Conservation (phyloP, 2,797 vertebrate genomes). For the Coregonus suidteri region DNA sequence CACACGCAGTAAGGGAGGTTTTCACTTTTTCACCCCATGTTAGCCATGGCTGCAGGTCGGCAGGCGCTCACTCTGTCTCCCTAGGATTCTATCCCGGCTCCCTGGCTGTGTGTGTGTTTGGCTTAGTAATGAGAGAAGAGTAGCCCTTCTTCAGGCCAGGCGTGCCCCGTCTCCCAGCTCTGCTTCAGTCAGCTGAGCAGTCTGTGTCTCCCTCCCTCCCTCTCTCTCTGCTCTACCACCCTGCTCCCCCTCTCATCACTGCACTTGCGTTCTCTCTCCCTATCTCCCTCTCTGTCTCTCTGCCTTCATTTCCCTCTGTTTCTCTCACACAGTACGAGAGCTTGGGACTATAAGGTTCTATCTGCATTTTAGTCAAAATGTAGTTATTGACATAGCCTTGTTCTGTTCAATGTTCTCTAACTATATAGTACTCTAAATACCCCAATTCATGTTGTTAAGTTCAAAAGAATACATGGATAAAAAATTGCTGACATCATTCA, state of each 20-base stretch:
- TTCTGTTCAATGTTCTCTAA: too few relatives aligned
- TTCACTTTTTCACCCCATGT: constrained; percentile 67
- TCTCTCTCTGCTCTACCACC: constrained; percentile 12
- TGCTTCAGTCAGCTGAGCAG: constrained; percentile 38
- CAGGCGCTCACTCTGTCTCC: constrained; percentile 28
- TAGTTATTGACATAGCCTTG: too few relatives aligned
- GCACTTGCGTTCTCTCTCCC: constrained; percentile 13
- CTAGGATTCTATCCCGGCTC: constrained; percentile 40
- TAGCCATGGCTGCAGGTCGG: constrained; percentile 70
- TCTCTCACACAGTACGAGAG: neutral
- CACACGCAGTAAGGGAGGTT: constrained; percentile 5
- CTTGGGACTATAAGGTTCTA: too few relatives aligned
- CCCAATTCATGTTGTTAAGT: too few relatives aligned
- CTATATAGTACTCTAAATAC: too few relatives aligned
- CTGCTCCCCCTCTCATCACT: constrained; percentile 9
- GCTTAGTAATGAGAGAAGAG: constrained; percentile 34
- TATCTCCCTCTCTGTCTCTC: constrained; percentile 29
- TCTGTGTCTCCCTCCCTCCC: constrained; percentile 25
- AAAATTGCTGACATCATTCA: too few relatives aligned
- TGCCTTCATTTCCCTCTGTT: constrained; percentile 21
- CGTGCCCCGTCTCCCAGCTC: constrained; percentile 39
- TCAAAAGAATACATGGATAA: too few relatives aligned
- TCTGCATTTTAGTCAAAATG: too few relatives aligned
- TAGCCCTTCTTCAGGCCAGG: constrained; percentile 56
- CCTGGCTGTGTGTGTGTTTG: constrained; percentile 29